Evolutionary conservation across 2,113 vertebrate genomes (phyloP).

Genomic region (Odontesthes bonariensis): DNA sequence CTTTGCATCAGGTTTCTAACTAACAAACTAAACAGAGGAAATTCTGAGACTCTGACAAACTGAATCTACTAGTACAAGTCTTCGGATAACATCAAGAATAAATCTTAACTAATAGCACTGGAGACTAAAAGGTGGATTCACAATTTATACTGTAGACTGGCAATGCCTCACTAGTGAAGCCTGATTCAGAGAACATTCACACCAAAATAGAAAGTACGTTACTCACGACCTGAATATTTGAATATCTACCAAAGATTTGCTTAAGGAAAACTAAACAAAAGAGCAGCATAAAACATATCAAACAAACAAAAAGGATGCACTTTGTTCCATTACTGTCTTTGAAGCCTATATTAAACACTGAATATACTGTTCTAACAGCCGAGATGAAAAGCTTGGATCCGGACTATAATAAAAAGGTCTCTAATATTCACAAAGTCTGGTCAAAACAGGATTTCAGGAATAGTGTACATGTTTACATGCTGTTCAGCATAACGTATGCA

Average conservation of each 20-base stretch:
- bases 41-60: conserved; percentile 43
- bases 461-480: conserved; percentile 25
- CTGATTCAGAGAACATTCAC: conserved; percentile 40
- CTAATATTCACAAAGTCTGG: conserved; percentile 20
- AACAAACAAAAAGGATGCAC: not conserved
- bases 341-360: conserved; percentile 11
- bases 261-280: conserved; percentile 1
- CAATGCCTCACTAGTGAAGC: conserved; percentile 41
- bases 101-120: conserved; percentile 51
- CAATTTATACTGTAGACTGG: conserved; percentile 36
- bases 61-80: conserved; percentile 60
- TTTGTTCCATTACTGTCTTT: conserved; percentile 3
- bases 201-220: conserved; percentile 31
- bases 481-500: conserved; percentile 35
- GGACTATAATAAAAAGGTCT: conserved; percentile 22
- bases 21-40: conserved; percentile 42
- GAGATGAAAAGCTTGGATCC: conserved; percentile 11
- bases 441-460: conserved; percentile 22
- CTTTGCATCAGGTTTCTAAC: conserved; percentile 40
- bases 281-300: conserved; percentile 15
- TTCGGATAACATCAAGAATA: conserved; percentile 69
- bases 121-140: conserved; percentile 72
- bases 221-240: conserved; percentile 47
- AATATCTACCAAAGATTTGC: conserved; percentile 38
- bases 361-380: conserved; percentile 15